Conservation (phyloP, 2,888 invertebrate species). For the Pammene fasciana region DNA sequence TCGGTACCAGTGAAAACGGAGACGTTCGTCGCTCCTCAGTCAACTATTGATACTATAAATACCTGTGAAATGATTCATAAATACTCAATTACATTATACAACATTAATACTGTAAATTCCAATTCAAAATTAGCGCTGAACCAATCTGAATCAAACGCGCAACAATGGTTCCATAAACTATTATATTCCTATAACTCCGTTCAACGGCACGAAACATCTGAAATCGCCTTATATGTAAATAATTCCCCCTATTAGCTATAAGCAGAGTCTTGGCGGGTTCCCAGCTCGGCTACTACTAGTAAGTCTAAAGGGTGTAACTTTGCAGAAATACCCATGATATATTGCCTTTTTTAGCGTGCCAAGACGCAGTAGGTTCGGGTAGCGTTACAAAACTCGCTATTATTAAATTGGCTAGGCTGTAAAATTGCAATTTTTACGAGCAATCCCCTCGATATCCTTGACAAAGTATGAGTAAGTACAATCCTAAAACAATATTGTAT, state of each 20-base stretch:
- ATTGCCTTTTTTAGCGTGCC: neutral
- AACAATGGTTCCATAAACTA: conserved; percentile 9
- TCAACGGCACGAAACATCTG: conserved; percentile 1
- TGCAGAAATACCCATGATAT: neutral
- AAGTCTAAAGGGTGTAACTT: conserved; percentile 4
- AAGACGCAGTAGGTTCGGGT: neutral
- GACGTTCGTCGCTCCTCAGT: too few relatives aligned
- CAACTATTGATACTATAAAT: too few relatives aligned
- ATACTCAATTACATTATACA: too few relatives aligned
- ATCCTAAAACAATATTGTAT: conserved; percentile 42
- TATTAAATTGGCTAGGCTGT: conserved; percentile 40
- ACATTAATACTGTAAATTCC: too few relatives aligned
- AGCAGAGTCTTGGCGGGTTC: conserved; percentile 23
- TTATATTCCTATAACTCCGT: conserved; percentile 4
- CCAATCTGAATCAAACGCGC: neutral
- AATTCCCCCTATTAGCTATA: conserved; percentile 25
- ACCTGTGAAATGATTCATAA: too few relatives aligned
- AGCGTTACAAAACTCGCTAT: conserved; percentile 34
- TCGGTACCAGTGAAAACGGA: too few relatives aligned
- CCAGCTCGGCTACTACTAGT: conserved; percentile 14
- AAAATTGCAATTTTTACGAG: conserved; percentile 40
- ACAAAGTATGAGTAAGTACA: conserved; percentile 41
- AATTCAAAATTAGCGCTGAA: neutral
- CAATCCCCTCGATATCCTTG: conserved; percentile 35
- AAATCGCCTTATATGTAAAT: conserved; percentile 34